A percentile compares a stretch with the other conserved stretches of the same genome.
Evolutionary conservation across 2,113 vertebrate genomes (phyloP).

Genomic region (Pseudorectes ferrugineus): DNA sequence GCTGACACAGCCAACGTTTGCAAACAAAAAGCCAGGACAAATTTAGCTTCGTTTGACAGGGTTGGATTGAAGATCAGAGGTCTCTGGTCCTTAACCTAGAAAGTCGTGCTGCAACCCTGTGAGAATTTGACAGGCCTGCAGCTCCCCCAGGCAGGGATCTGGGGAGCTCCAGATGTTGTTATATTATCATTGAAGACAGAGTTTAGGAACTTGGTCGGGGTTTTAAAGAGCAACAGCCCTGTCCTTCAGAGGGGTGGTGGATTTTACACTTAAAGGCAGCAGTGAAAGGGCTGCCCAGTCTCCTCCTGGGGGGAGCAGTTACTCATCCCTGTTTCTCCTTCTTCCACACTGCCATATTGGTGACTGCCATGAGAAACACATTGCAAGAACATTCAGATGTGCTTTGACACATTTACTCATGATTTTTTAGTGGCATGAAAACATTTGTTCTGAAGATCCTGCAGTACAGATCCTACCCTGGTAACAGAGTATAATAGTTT

Average conservation of each 20-base stretch:
- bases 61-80: neutral
- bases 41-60: conserved; percentile 12
- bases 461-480: neutral
- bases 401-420: neutral
- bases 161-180: conserved; percentile 14
- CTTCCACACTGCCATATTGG: neutral
- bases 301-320: neutral
- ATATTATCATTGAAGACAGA: neutral
- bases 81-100: conserved; percentile 8
- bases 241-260: neutral
- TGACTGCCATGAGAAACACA: neutral
- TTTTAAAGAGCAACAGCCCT: neutral
- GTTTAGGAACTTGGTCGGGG: neutral
- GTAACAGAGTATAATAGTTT: neutral
- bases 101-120: neutral
- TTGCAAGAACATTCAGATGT: neutral
- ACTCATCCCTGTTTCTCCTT: neutral
- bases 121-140: conserved; percentile 13
- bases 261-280: neutral
- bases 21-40: conserved; percentile 53
- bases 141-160: neutral
- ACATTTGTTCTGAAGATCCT: neutral
- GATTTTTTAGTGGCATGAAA: neutral
- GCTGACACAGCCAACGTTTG: conserved; percentile 41
- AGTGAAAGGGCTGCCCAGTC: neutral